These are phyloP conservation scores for Toxotes chatareus DNA, from an alignment of 2,113 vertebrate genomes.

Conservation along the genomic window DNA sequence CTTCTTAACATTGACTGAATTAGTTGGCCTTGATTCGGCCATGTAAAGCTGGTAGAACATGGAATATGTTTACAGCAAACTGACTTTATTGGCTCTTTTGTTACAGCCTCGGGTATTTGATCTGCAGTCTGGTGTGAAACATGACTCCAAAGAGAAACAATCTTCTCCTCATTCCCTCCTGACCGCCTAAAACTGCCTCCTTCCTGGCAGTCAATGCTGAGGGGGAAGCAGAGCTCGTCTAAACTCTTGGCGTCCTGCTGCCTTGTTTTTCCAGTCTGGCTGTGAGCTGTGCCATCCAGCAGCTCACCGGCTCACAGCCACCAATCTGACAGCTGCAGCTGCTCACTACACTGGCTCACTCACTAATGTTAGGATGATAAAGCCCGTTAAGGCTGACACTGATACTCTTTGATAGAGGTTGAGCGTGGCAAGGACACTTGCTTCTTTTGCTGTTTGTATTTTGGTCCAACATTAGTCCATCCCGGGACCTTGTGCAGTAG, in stretches of 20 bases:
- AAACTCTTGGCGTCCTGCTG: slow-evolving; percentile 51
- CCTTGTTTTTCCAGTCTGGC: slow-evolving; percentile 63
- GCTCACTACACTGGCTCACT: slow-evolving; percentile 48
- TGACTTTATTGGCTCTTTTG: not conserved
- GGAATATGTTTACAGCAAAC: not conserved
- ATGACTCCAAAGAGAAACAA: slow-evolving; percentile 7
- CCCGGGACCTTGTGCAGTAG: not conserved
- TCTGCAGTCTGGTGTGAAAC: not conserved
- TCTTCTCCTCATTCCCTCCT: not conserved
- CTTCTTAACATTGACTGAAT: not conserved
- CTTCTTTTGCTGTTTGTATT: not conserved
- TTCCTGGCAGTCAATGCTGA: slow-evolving; percentile 34
- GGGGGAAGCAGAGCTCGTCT: slow-evolving; percentile 33
- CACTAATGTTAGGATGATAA: slow-evolving; percentile 41
- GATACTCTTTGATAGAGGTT: slow-evolving; percentile 33
- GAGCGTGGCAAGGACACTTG: not conserved
- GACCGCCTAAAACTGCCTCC: slow-evolving; percentile 6
- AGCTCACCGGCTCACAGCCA: slow-evolving; percentile 39
- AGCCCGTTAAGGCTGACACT: slow-evolving; percentile 36
- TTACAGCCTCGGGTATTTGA: not conserved
- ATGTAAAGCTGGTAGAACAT: not conserved
- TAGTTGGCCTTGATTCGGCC: not conserved
- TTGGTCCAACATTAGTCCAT: not conserved
- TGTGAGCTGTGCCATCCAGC: slow-evolving; percentile 52
- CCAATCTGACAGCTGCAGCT: slow-evolving; percentile 64